A percentile compares a stretch with the other conserved stretches of the same genome.
Conservation (phyloP, 1,140 invertebrate species). For the Leucophenga varia region DNA sequence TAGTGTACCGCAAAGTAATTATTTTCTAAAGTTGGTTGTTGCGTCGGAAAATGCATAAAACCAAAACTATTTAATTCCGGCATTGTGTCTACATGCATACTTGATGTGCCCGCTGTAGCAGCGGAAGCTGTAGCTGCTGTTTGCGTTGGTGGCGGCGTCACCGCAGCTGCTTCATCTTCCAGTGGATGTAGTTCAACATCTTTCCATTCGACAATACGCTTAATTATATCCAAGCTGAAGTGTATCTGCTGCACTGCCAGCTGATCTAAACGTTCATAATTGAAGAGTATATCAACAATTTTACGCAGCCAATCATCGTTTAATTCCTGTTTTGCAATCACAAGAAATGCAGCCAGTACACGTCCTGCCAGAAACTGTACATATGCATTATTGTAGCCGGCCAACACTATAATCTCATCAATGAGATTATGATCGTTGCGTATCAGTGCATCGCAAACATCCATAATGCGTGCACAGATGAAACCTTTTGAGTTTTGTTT, state of each 20-base stretch:
- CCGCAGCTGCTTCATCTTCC: conserved; percentile 65
- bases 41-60: conserved; percentile 14
- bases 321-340: conserved; percentile 74
- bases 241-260: conserved; percentile 66
- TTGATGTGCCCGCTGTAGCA: conserved; percentile 24
- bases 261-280: conserved; percentile 59
- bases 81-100: too few relatives aligned
- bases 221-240: conserved; percentile 77
- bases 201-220: conserved; percentile 80
- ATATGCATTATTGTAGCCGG: conserved; percentile 72
- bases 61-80: neutral
- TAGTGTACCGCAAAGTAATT: conserved; percentile 30
- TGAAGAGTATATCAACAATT: conserved; percentile 63
- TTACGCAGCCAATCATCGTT: conserved; percentile 73
- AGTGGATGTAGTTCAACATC: conserved; percentile 76
- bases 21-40: conserved; percentile 18
- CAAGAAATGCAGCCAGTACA: conserved; percentile 75
- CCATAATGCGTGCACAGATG: conserved; percentile 73
- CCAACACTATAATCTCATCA: conserved; percentile 74
- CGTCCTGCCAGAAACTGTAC: conserved; percentile 74
- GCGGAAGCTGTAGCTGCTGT: too few relatives aligned
- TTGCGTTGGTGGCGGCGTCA: too few relatives aligned
- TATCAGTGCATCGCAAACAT: conserved; percentile 72
- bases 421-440: conserved; percentile 75
- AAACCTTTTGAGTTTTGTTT: conserved; percentile 75